Evolutionary conservation across 2,797 vertebrate species (phyloP).

Genomic region (Chelonia mydas): DNA sequence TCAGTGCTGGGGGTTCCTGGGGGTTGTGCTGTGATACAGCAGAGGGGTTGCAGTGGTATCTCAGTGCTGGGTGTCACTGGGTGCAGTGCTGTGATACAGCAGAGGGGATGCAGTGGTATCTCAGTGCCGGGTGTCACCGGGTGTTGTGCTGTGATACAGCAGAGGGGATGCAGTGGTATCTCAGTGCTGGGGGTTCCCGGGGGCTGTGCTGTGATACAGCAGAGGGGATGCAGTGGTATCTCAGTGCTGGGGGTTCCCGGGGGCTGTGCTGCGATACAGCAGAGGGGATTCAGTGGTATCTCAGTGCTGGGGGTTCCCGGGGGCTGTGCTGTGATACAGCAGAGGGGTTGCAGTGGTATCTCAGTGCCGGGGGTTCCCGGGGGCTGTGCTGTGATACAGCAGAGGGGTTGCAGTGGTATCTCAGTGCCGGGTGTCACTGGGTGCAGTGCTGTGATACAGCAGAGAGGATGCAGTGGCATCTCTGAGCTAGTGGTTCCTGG

Average conservation of each 20-base stretch:
- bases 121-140: neutral
- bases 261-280: neutral
- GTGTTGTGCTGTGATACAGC: neutral
- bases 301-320: neutral
- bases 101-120: neutral
- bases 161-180: neutral
- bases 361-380: neutral
- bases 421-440: too few species aligned
- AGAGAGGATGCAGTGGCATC: neutral
- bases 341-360: neutral
- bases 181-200: too few species aligned
- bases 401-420: neutral
- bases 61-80: too few species aligned
- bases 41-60: too few species aligned
- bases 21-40: too few species aligned
- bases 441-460: neutral
- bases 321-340: neutral
- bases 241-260: too few species aligned
- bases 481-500: too few species aligned
- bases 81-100: too few species aligned
- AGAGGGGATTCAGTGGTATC: neutral
- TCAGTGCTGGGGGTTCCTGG: neutral
- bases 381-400: neutral
- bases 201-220: too few species aligned
- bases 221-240: too few species aligned